Conservation (phyloP, 2,113 vertebrate genomes). For the mouse (Mus musculus) region DNA sequence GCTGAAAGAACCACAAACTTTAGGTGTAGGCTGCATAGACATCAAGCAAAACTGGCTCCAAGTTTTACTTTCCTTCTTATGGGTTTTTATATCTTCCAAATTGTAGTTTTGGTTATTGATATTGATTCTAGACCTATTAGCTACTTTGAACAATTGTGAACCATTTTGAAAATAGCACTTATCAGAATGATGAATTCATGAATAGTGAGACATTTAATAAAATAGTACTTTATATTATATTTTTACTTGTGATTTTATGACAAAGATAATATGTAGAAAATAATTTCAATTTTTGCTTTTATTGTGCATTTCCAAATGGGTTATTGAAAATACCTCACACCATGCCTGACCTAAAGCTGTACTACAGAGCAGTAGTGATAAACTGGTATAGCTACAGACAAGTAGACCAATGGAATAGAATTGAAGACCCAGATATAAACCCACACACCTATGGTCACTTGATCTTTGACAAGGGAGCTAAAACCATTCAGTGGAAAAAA, state of each 20-base stretch:
- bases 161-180: conserved; percentile 48
- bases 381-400: too few species aligned
- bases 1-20: neutral
- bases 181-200: conserved; percentile 76
- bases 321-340: conserved; percentile 67
- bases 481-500: too few species aligned
- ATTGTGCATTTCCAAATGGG: conserved; percentile 68
- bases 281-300: conserved; percentile 61
- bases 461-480: too few species aligned
- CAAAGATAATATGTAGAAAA: conserved; percentile 54
- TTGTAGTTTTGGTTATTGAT: neutral
- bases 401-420: too few species aligned
- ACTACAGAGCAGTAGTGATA: too few species aligned
- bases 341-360: too few species aligned
- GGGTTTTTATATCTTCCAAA: conserved; percentile 12
- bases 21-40: neutral
- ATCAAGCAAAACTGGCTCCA: neutral
- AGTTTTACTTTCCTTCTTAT: neutral
- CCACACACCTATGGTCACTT: too few species aligned
- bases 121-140: neutral
- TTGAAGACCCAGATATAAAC: too few species aligned
- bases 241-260: conserved; percentile 80
- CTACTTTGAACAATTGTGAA: neutral
- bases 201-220: conserved; percentile 76
- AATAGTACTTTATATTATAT: conserved; percentile 73